Conservation (phyloP, 2,888 invertebrate genomes). For the Galerucella calmariensis region DNA sequence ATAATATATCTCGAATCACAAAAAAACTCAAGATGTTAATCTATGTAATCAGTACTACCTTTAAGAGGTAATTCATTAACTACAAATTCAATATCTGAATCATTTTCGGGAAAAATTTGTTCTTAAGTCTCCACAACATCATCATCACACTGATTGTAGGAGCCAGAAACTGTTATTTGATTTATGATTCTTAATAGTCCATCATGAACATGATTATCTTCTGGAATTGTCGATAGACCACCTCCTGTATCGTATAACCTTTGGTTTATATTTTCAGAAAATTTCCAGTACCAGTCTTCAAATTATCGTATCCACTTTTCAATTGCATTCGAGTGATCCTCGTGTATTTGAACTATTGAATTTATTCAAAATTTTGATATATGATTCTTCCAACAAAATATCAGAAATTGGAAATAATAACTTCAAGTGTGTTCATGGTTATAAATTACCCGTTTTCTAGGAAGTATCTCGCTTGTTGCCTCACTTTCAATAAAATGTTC, state of each 20-base stretch:
- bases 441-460: no score
- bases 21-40: no score
- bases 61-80: no score
- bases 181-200: conserved; percentile 18
- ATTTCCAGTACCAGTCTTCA: neutral
- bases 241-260: conserved; percentile 11
- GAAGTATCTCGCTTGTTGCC: no score
- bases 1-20: no score
- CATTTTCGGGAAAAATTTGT: neutral
- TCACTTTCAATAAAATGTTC: no score
- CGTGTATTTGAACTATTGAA: no score
- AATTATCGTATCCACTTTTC: neutral
- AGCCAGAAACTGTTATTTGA: conserved; percentile 12
- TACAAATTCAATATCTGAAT: conserved; percentile 16
- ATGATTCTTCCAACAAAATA: no score
- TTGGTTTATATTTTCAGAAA: conserved; percentile 18
- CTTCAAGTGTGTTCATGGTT: no score
- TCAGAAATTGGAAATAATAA: no score
- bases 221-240: conserved; percentile 17
- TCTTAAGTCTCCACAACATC: conserved; percentile 7
- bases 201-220: conserved; percentile 18
- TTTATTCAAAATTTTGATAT: no score
- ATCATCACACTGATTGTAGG: conserved; percentile 17
- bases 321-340: neutral
- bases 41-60: no score